Evolutionary conservation across 2,888 invertebrate species (phyloP).

Genomic region (Calephelis perditalis): DNA sequence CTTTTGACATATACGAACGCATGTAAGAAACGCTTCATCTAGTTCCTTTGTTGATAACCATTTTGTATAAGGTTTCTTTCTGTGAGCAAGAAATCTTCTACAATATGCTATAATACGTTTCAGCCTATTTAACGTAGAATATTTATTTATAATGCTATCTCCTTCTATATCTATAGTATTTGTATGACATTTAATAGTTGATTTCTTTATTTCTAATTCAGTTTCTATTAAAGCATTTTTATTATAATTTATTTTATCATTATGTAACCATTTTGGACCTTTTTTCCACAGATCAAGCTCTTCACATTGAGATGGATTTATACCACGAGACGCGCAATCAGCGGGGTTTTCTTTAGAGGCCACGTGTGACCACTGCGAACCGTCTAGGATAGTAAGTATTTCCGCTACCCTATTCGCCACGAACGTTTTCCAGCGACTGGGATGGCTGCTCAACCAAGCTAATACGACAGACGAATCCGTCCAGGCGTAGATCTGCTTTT

Average conservation of each 20-base stretch:
- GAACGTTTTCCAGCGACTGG: slow-evolving; percentile 8
- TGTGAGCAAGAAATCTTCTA: slow-evolving; percentile 1
- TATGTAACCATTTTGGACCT: slow-evolving; percentile 3
- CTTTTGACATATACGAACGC: neutral
- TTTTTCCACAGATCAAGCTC: neutral
- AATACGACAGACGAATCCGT: slow-evolving; percentile 1
- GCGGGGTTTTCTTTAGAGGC: slow-evolving; percentile 1
- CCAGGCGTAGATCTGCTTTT: neutral
- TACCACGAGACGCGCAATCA: slow-evolving; percentile 3
- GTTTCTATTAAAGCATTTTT: neutral
- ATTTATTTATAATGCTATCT: slow-evolving; percentile 1
- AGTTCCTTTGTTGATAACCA: neutral
- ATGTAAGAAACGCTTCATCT: no score
- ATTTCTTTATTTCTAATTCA: slow-evolving; percentile 2
- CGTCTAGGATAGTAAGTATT: neutral
- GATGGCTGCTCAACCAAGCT: neutral
- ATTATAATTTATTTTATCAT: neutral
- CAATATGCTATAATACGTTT: neutral
- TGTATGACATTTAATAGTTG: neutral
- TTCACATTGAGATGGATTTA: neutral
- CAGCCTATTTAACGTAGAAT: neutral
- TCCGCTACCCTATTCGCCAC: neutral
- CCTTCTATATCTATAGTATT: neutral
- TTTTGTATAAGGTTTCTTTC: neutral
- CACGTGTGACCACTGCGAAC: slow-evolving; percentile 8